Evolutionary conservation across 2,113 vertebrate genomes (phyloP).

Genomic region (Synchiropus splendidus): DNA sequence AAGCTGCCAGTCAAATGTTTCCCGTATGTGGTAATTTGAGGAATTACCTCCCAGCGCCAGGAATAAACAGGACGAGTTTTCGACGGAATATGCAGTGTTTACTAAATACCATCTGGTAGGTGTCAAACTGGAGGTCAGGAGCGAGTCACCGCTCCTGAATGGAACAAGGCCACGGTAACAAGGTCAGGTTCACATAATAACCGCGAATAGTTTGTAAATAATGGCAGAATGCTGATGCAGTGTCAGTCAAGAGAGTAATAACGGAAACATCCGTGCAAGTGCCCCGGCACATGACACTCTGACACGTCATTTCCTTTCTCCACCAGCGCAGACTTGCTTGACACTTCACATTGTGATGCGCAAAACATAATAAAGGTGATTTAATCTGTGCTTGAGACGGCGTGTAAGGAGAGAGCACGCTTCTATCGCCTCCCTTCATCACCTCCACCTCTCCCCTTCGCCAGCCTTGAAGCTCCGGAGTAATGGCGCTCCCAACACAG

Average conservation of each 20-base stretch:
- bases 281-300: conserved; percentile 1
- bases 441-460: conserved; percentile 17
- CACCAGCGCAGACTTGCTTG: too few species aligned
- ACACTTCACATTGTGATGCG: conserved; percentile 29
- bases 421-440: conserved; percentile 55
- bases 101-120: conserved; percentile 9
- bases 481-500: conserved; percentile 54
- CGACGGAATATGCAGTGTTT: conserved; percentile 16
- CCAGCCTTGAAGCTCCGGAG: conserved; percentile 46
- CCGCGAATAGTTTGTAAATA: conserved; percentile 24
- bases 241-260: not conserved
- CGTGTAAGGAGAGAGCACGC: conserved; percentile 21
- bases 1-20: conserved; percentile 39
- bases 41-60: conserved; percentile 22
- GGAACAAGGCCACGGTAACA: conserved; percentile 44
- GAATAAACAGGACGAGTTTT: conserved; percentile 27
- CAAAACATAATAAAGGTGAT: conserved; percentile 53
- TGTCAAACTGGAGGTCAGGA: too few species aligned
- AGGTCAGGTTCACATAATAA: conserved; percentile 34
- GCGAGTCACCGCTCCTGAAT: too few species aligned
- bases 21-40: conserved; percentile 18
- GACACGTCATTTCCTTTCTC: conserved; percentile 14
- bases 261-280: not conserved
- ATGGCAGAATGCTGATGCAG: conserved; percentile 14
- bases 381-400: conserved; percentile 41